These are phyloP conservation scores for Lasiommata megera DNA, from an alignment of 2,888 invertebrate genomes.

Conservation along the genomic window DNA sequence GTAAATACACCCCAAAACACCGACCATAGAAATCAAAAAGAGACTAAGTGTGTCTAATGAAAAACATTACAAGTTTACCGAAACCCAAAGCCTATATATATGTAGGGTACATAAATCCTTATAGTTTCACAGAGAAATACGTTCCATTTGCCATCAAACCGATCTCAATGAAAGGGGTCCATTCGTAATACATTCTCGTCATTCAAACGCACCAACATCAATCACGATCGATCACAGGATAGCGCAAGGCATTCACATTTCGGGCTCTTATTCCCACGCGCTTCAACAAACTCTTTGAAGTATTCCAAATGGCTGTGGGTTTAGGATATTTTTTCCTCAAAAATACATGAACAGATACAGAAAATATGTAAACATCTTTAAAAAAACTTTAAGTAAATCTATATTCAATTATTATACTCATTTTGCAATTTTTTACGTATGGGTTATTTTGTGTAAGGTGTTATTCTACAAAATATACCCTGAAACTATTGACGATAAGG, in stretches of 20 bases:
- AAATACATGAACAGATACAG: too few relatives aligned
- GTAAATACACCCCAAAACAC: too few relatives aligned
- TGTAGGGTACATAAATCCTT: conserved; percentile 3
- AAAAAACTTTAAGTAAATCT: too few relatives aligned
- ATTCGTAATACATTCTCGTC: conserved; percentile 17
- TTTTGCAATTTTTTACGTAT: too few relatives aligned
- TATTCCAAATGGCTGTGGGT: conserved; percentile 93
- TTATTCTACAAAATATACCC: too few relatives aligned
- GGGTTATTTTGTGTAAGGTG: too few relatives aligned
- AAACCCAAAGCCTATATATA: neutral
- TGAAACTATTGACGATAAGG: too few relatives aligned
- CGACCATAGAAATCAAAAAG: too few relatives aligned
- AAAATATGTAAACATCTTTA: too few relatives aligned
- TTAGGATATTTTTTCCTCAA: neutral
- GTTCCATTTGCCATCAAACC: conserved; percentile 6
- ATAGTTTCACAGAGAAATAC: conserved; percentile 8
- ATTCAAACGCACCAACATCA: conserved; percentile 15
- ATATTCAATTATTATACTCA: too few relatives aligned
- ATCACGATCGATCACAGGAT: conserved; percentile 18
- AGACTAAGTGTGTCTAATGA: too few relatives aligned
- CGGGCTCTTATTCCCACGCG: conserved; percentile 99
- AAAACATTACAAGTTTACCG: neutral
- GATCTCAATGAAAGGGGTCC: conserved; percentile 10
- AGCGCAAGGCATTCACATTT: conserved; percentile 86
- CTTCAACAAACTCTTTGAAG: conserved; percentile 98